Base-by-base conservation (phyloP, 2,113 vertebrate genomes). In the Hippocampus barbouri region DNA sequence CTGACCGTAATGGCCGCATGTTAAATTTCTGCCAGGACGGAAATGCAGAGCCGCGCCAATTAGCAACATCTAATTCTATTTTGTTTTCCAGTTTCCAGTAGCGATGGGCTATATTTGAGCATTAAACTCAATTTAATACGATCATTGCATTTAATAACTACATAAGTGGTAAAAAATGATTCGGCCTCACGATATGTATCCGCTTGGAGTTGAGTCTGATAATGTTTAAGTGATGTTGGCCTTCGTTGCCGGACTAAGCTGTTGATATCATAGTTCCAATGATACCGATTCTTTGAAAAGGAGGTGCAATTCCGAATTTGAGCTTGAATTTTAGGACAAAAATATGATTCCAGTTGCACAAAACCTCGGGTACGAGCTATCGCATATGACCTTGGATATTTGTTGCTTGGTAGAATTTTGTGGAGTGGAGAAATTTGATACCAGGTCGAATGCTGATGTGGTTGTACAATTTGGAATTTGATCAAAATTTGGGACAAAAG, bases 1-100 rank as follows among this genome's bases (percentile, higher is more conserved):
- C 67, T 15, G 20, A 25, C 2, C 21, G 20, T 38, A 62, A 66
- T 54, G 45, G 66, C 51, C 49, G 23, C 3, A 16, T 43, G 66
- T 65, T 66, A 30, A 69, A 72, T 76, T 79, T 74, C 68, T 72
- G 54, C 77, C 60, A 53, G 66, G 34, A 75, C 76, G 68, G 76
- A 85, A 77, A 87, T 71, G 41, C 79, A 62, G 7, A 54, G 20
- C 2, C 47, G 45, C 30, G 69, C 64, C 70, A 69, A 72, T 79
- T 77, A 68, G 62, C 25, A 15, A 12, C 12, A 16, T 16, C 1
- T 68, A 79, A 77, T 80, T 74, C 21, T 47, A 64, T 78, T 79
- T 77, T 66, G 43, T 12, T 18, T 76, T 64, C 54, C 14, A 47
- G 16, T 71, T 77, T 70, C 63, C 56, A 65, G 66, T 23, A 49